Evolutionary conservation across 2,888 invertebrate genomes (phyloP).

Genomic region (Drosophila antonietae): DNA sequence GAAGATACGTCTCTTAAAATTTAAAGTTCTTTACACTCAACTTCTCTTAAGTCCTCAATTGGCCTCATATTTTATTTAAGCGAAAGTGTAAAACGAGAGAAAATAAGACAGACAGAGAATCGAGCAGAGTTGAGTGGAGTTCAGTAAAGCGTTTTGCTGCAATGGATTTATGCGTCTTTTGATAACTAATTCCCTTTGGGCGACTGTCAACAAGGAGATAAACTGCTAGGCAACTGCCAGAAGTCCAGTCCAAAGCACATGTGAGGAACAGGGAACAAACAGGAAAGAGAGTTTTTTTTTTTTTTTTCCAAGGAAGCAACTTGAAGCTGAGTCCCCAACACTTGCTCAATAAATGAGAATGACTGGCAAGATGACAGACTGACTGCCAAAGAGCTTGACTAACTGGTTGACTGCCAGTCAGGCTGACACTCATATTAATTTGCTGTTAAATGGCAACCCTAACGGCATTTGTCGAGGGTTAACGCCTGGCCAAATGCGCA

Average conservation of each 20-base stretch:
- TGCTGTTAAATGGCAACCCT: constrained; percentile 58
- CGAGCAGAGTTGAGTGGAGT: constrained; percentile 17
- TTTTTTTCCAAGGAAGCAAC: constrained; percentile 1
- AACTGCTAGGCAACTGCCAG: constrained; percentile 59
- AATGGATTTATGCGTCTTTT: constrained; percentile 76
- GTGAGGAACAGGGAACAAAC: constrained; percentile 5
- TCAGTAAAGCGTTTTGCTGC: constrained; percentile 38
- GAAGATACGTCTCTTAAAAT: not conserved
- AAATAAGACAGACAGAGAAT: constrained; percentile 13
- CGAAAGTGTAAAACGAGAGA: constrained; percentile 25
- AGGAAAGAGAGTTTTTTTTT: no score
- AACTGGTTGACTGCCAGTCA: constrained; percentile 21
- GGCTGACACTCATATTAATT: constrained; percentile 59
- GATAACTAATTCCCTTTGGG: constrained; percentile 82
- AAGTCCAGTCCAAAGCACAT: constrained; percentile 25
- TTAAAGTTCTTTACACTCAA: constrained; percentile 18
- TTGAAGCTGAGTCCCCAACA: constrained; percentile 28
- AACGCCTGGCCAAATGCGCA: constrained; percentile 51
- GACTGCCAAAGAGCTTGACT: constrained; percentile 22
- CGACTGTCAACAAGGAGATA: constrained; percentile 80
- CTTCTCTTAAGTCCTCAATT: constrained; percentile 31
- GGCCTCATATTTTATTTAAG: constrained; percentile 66
- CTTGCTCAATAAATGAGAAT: constrained; percentile 19
- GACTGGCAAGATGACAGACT: constrained; percentile 43
- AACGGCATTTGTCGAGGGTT: constrained; percentile 40